Percentiles rank a stretch among this genome's conserved stretches.
Conservation (phyloP, 2,797 vertebrate genomes). For the Rhinatrema bivittatum region DNA sequence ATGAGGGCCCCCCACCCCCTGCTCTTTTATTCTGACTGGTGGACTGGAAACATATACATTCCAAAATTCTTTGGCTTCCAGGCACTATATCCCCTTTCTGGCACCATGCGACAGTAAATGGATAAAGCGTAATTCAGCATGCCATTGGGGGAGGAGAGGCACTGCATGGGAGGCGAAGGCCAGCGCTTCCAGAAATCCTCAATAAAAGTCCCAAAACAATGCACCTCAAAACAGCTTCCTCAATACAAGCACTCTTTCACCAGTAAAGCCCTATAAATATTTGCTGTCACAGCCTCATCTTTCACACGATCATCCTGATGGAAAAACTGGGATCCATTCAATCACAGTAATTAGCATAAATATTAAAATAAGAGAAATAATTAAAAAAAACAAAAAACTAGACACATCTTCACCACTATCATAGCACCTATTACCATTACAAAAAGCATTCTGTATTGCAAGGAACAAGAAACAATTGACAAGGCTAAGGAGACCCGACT, state of each 20-base stretch:
- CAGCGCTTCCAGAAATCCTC: too few relatives aligned
- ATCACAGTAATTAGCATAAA: conserved; percentile 63
- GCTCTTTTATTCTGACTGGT: too few relatives aligned
- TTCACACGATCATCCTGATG: conserved; percentile 43
- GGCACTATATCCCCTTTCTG: too few relatives aligned
- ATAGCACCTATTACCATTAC: conserved; percentile 68
- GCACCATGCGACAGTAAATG: too few relatives aligned
- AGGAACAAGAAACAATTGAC: conserved; percentile 39
- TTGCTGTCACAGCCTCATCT: conserved; percentile 37
- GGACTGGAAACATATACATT: too few relatives aligned
- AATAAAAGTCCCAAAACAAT: too few relatives aligned
- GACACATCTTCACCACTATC: conserved; percentile 57
- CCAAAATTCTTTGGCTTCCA: too few relatives aligned
- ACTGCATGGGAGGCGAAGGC: too few relatives aligned
- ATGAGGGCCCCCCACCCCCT: too few relatives aligned
- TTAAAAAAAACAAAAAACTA: conserved; percentile 56
- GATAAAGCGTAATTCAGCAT: too few relatives aligned
- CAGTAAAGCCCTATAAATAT: conserved; percentile 47
- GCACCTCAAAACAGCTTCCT: too few relatives aligned
- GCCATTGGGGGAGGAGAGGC: too few relatives aligned
- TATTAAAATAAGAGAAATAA: conserved; percentile 61
- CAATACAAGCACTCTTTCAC: conserved; percentile 22
- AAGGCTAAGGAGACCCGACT: conserved; percentile 37
- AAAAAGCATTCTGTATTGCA: conserved; percentile 43
- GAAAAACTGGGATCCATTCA: conserved; percentile 55